These are phyloP conservation scores for Clarias gariepinus DNA, from an alignment of 2,113 vertebrate species.

Conservation along the genomic window DNA sequence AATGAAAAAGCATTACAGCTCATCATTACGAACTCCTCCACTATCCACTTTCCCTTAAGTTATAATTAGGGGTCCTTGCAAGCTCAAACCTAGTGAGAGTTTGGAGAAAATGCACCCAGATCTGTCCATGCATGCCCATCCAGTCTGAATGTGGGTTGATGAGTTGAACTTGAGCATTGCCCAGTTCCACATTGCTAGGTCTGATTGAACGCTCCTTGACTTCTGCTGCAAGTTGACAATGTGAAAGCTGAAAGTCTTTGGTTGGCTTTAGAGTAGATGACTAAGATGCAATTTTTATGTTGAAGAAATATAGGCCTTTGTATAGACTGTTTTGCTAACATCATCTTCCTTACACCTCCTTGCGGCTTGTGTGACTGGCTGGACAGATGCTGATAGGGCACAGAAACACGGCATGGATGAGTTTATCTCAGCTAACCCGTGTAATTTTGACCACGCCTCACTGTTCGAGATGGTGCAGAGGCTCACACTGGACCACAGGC, in stretches of 20 bases:
- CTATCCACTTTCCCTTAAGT: slow-evolving; percentile 36
- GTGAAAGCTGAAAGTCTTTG: slow-evolving; percentile 77
- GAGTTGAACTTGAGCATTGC: slow-evolving; percentile 58
- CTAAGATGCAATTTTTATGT: slow-evolving; percentile 55
- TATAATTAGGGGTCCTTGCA: slow-evolving; percentile 34
- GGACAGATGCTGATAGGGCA: slow-evolving; percentile 99
- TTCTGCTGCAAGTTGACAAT: slow-evolving; percentile 98
- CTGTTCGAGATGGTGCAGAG: slow-evolving; percentile 99
- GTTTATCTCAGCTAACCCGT: slow-evolving; percentile 99
- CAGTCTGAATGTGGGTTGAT: slow-evolving; percentile 56
- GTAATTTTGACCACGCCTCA: slow-evolving; percentile 99
- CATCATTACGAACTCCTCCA: slow-evolving; percentile 43
- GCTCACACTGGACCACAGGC: slow-evolving; percentile 99
- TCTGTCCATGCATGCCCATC: slow-evolving; percentile 68
- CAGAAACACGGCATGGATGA: slow-evolving; percentile 99
- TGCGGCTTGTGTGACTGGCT: slow-evolving; percentile 89
- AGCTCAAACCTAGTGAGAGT: slow-evolving; percentile 25
- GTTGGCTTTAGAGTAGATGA: slow-evolving; percentile 74
- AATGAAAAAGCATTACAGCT: slow-evolving; percentile 56
- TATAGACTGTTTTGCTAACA: slow-evolving; percentile 61
- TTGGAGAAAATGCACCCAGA: slow-evolving; percentile 42
- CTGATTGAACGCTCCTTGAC: slow-evolving; percentile 72
- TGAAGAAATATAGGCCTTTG: slow-evolving; percentile 49
- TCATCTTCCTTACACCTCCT: slow-evolving; percentile 67
- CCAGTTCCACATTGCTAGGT: slow-evolving; percentile 63